Percentiles rank a stretch among this genome's conserved stretches.
Evolutionary conservation across 2,113 vertebrate genomes (phyloP).

Genomic region (Tylochromis polylepis): DNA sequence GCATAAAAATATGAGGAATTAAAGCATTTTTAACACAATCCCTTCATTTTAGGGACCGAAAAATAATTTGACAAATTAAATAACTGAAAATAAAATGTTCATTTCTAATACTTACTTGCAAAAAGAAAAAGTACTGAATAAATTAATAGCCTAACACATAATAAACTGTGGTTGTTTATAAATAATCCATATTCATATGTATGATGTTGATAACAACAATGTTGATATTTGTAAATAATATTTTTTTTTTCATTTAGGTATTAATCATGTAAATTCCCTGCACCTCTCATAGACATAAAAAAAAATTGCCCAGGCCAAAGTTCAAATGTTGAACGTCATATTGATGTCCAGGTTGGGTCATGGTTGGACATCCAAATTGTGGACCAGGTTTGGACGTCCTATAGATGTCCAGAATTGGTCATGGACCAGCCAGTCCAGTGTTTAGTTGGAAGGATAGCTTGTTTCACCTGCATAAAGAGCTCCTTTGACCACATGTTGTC

Average conservation of each 20-base stretch:
- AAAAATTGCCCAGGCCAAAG: background rate
- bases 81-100: background rate
- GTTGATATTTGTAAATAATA: background rate
- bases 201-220: background rate
- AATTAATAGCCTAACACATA: background rate
- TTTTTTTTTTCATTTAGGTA: too few relatives aligned
- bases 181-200: background rate
- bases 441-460: background rate
- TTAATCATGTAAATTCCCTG: background rate
- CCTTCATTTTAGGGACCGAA: background rate
- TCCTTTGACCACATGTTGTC: background rate
- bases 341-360: background rate
- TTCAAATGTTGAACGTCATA: background rate
- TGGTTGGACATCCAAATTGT: background rate
- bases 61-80: background rate
- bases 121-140: background rate
- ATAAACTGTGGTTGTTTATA: background rate
- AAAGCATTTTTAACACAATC: background rate
- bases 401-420: background rate
- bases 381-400: background rate
- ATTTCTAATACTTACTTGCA: background rate
- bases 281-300: background rate
- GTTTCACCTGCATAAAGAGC: background rate
- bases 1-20: background rate
- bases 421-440: background rate